phyloP scores from a whole-genome alignment of 2,113 vertebrate species.

The Crotalus helleri region DNA sequence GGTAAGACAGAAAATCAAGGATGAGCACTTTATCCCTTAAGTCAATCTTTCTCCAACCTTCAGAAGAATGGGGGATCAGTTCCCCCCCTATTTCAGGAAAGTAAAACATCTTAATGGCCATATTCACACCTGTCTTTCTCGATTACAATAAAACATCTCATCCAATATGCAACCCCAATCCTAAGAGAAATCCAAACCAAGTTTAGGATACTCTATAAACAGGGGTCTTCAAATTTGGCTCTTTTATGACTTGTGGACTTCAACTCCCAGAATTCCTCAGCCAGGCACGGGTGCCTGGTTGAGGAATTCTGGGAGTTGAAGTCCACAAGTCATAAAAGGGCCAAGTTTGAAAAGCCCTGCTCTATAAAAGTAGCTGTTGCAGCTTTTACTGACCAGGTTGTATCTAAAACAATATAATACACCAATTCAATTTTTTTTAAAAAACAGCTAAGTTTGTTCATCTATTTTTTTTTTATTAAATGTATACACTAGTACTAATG shows the following conservation, averaged over 20 bases:
- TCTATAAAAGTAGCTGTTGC: neutral
- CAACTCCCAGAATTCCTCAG: no score
- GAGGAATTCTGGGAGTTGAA: no score
- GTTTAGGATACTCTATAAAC: neutral
- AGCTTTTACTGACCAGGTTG: neutral
- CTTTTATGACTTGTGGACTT: no score
- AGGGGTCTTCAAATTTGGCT: no score
- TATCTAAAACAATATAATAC: neutral
- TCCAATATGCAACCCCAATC: neutral
- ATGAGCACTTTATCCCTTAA: neutral
- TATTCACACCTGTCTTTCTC: neutral
- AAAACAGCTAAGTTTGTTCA: neutral
- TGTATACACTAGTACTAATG: no score
- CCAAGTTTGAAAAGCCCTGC: no score
- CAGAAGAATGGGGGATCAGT: neutral
- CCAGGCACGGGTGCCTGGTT: no score
- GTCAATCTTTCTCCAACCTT: neutral
- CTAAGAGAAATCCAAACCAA: neutral
- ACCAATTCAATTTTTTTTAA: neutral
- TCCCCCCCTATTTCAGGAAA: neutral
- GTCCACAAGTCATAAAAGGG: no score
- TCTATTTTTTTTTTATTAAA: no score
- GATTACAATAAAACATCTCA: neutral
- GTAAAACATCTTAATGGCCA: neutral
- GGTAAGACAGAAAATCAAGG: neutral